Evolutionary conservation across 2,888 invertebrate genomes (phyloP).

Genomic region (Zhengitettix transpicula): DNA sequence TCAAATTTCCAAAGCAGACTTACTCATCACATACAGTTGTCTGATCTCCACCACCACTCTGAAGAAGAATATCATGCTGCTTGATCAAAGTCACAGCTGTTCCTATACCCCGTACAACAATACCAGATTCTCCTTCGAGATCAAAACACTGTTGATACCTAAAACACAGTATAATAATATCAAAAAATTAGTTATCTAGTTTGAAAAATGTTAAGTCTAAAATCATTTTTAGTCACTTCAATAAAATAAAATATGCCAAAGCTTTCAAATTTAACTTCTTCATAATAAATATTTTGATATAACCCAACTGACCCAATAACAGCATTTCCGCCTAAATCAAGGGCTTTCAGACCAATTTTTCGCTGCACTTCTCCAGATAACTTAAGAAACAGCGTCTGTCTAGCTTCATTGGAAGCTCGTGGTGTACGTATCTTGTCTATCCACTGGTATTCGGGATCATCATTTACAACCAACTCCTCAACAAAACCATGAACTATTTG

Average conservation of each 20-base stretch:
- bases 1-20: conserved; percentile 23
- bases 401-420: conserved; percentile 88
- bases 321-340: conserved; percentile 86
- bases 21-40: conserved; percentile 39
- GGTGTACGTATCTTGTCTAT: conserved; percentile 97
- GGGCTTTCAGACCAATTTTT: conserved; percentile 81
- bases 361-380: conserved; percentile 88
- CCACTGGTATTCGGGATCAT: conserved; percentile 98
- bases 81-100: conserved; percentile 64
- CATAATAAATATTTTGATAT: neutral
- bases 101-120: conserved; percentile 89
- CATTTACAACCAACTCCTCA: conserved; percentile 87
- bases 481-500: conserved; percentile 88
- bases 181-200: neutral
- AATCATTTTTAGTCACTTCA: neutral
- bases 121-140: conserved; percentile 90
- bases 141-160: conserved; percentile 88
- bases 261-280: neutral
- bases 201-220: neutral
- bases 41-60: conserved; percentile 22
- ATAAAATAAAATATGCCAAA: neutral
- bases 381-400: conserved; percentile 89
- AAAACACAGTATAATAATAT: conserved; percentile 9
- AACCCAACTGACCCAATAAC: conserved; percentile 55
- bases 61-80: conserved; percentile 28